Conservation (phyloP, 1,140 invertebrate genomes). For the Aphis craccivora region DNA sequence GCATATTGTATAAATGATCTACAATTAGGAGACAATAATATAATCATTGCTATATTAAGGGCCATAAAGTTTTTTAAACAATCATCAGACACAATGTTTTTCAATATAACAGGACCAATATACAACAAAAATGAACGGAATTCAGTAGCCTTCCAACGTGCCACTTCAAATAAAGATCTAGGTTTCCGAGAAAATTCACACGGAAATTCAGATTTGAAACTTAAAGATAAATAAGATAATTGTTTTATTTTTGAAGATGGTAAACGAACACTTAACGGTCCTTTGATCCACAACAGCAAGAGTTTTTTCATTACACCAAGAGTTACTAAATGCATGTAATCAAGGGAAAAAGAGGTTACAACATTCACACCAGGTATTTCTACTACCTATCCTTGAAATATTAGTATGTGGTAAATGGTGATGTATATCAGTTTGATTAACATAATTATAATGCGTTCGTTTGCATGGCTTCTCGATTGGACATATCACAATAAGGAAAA, state of each 20-base stretch:
- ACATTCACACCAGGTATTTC: not conserved
- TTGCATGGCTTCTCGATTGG: not conserved
- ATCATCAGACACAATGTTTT: too few relatives aligned
- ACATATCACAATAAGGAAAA: not conserved
- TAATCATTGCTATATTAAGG: too few relatives aligned
- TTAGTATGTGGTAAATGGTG: not conserved
- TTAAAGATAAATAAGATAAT: not conserved
- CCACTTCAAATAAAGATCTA: not conserved
- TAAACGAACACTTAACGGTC: not conserved
- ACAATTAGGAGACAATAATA: too few relatives aligned
- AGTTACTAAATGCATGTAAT: not conserved
- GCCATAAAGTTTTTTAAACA: too few relatives aligned
- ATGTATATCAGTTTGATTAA: not conserved
- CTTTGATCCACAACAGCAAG: not conserved
- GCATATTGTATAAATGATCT: too few relatives aligned
- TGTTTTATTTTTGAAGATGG: not conserved
- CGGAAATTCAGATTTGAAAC: not conserved
- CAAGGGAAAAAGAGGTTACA: not conserved
- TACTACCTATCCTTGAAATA: not conserved
- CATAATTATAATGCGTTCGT: not conserved
- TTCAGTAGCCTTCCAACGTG: not conserved
- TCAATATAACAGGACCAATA: too few relatives aligned
- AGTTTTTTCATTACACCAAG: not conserved
- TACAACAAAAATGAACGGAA: too few relatives aligned
- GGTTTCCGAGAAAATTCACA: slow-evolving; percentile 6